Conservation (phyloP, 2,113 vertebrate genomes). For the Barnardius zonarius region DNA sequence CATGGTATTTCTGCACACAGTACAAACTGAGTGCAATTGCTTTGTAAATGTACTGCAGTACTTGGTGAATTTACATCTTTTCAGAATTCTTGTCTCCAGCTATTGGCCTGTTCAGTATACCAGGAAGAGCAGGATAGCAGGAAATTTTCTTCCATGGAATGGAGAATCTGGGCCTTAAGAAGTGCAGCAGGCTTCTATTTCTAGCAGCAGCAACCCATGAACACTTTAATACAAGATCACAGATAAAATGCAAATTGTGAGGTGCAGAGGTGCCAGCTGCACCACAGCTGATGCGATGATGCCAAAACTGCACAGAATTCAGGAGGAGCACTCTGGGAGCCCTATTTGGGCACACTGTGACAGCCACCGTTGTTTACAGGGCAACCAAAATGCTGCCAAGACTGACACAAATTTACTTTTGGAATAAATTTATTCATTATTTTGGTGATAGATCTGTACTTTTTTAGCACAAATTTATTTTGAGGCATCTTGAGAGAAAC, state of each 20-base stretch:
- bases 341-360: accelerated
- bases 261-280: not conserved
- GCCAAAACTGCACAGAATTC: accelerated
- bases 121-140: not conserved
- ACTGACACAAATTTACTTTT: not conserved
- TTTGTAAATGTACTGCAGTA: not conserved
- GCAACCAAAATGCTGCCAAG: not conserved
- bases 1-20: not conserved
- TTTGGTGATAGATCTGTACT: not conserved
- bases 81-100: not conserved
- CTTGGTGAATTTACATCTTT: not conserved
- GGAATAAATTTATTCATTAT: not conserved
- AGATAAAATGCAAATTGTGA: not conserved
- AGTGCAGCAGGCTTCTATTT: not conserved
- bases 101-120: not conserved
- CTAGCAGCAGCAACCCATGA: not conserved
- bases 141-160: not conserved
- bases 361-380: not conserved
- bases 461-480: not conserved
- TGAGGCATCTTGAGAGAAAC: not conserved
- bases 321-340: not conserved
- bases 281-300: not conserved
- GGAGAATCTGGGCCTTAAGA: not conserved
- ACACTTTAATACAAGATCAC: too few species aligned
- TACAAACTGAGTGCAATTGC: not conserved